A percentile compares a stretch with the other conserved stretches of the same genome.
phyloP scores from a whole-genome alignment of 2,113 vertebrate species.

The Diadophis punctatus region DNA sequence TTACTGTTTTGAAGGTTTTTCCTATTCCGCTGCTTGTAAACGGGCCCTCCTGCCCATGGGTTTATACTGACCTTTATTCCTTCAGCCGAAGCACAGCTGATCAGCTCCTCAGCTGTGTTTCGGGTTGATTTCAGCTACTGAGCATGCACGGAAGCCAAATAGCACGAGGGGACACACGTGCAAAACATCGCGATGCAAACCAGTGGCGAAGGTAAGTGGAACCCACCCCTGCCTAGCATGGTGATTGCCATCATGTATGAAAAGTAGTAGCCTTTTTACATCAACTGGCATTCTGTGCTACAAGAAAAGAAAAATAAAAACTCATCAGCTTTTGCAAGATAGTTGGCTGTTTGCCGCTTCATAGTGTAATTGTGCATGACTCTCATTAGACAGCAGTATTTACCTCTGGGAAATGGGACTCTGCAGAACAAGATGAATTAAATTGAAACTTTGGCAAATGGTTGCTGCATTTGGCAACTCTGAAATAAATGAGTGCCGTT shows the following conservation, averaged over 20 bases:
- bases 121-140: too few relatives aligned
- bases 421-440: slow-evolving; percentile 50
- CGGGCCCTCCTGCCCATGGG: too few relatives aligned
- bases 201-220: too few relatives aligned
- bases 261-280: background rate
- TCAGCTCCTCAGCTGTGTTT: too few relatives aligned
- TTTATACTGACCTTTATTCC: too few relatives aligned
- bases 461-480: slow-evolving; percentile 33
- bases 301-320: background rate
- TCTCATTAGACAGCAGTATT: slow-evolving; percentile 56
- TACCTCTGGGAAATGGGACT: slow-evolving; percentile 49
- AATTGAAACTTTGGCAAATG: slow-evolving; percentile 56
- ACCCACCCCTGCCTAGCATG: too few relatives aligned
- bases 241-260: background rate
- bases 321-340: slow-evolving; percentile 28
- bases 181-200: too few relatives aligned
- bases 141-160: too few relatives aligned
- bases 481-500: slow-evolving; percentile 35
- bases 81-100: too few relatives aligned
- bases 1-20: too few relatives aligned
- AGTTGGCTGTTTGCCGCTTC: slow-evolving; percentile 50
- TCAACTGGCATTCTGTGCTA: rapidly evolving
- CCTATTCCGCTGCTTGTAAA: too few relatives aligned
- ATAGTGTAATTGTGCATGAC: slow-evolving; percentile 32
- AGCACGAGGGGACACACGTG: too few relatives aligned